phyloP scores from a whole-genome alignment of 2,113 vertebrate genomes.

The Octodon degus region DNA sequence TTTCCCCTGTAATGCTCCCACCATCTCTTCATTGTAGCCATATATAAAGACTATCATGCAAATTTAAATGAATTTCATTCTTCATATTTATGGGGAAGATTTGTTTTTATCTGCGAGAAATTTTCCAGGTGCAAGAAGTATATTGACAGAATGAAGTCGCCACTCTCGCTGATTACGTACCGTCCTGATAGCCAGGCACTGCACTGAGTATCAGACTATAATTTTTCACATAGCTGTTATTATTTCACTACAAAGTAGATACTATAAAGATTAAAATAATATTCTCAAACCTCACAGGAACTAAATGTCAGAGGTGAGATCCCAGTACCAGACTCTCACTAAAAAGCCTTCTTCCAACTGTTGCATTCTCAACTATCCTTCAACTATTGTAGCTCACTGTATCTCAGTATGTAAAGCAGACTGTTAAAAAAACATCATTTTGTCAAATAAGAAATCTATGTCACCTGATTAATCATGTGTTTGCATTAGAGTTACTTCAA shows the following conservation, averaged over 20 bases:
- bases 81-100: background rate
- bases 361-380: background rate
- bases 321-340: background rate
- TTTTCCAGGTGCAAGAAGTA: background rate
- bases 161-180: background rate
- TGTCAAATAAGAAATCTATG: background rate
- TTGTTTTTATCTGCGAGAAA: background rate
- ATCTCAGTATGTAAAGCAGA: background rate
- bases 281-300: background rate
- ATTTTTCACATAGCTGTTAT: background rate
- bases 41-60: background rate
- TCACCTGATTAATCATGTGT: background rate
- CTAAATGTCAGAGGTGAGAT: background rate
- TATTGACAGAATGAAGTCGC: background rate
- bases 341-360: background rate
- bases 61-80: background rate
- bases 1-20: background rate
- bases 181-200: accelerated
- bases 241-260: background rate
- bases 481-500: background rate
- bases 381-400: background rate
- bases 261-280: background rate
- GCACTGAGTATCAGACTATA: accelerated
- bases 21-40: background rate
- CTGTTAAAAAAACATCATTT: background rate